Base-by-base conservation (phyloP, 2,888 invertebrate species). In the Euplexia lucipara region DNA sequence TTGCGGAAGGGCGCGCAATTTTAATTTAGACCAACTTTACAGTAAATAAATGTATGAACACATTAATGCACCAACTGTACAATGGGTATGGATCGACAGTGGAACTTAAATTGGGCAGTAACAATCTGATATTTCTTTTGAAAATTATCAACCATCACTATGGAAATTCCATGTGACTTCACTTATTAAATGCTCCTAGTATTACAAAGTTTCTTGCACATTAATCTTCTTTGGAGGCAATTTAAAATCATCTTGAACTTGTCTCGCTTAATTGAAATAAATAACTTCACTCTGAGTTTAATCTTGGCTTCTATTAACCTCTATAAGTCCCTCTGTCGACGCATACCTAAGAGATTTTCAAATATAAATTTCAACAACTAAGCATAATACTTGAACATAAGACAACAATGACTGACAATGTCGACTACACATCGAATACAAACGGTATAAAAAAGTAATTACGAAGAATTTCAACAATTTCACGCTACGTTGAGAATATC, bases 31-130 rank as follows among this genome's bases (percentile, higher is more conserved):
- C 14, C n/a, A n/a, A 20, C 26, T 53, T 22, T 35, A 82, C 81
- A 75, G 78, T 82, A 83, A 76, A 74, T 48, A 70, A 41, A 67
- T 47, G 20, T 57, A 65, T 79, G 81, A 81, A 81, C 81, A 81
- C 79, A 79, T 73, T 58, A 12, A 59, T 81, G 69, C 73, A 72
- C 70, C 58, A 35, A 61, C 51, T 52, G 42, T 56, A 34, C 49
- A 48, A 20, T 9, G 22, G 35, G 26, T 37, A 44, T 41, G 44
- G 12, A 34, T 52, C 75, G 75, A 70, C 70, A 57, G 62, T 48
- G 48, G 42, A 39, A 58, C 10, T 12, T 1, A 37, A 3, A 12
- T 41, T 20, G 6, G 37, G 0, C 26, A 32, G n/a, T 41, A 41
- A 14, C 32, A 14, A 2, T 5, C 0, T 37, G 10, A 26, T 22